A percentile compares a stretch with the other conserved stretches of the same genome.
These are phyloP conservation scores for Silurus glanis DNA, from an alignment of 2,113 vertebrate genomes.

Conservation along the genomic window DNA sequence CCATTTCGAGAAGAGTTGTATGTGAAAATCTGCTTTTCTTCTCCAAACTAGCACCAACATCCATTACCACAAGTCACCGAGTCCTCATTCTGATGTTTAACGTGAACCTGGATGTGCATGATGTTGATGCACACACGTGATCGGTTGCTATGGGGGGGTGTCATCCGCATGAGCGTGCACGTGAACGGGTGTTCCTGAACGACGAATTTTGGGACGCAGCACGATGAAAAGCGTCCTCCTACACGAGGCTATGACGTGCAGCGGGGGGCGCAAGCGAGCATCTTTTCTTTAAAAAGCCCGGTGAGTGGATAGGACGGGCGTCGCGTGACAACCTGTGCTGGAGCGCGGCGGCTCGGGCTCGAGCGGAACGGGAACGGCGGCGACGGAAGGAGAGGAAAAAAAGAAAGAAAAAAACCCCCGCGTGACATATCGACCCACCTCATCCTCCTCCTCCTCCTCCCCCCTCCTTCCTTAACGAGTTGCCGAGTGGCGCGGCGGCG, in stretches of 20 bases:
- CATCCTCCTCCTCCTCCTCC: too few relatives aligned
- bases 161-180: too few relatives aligned
- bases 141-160: too few relatives aligned
- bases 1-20: too few relatives aligned
- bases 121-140: too few relatives aligned
- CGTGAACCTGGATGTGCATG: too few relatives aligned
- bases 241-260: slow-evolving; percentile 38
- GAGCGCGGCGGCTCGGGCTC: slow-evolving; percentile 1
- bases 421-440: neutral
- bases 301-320: slow-evolving; percentile 5
- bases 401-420: neutral
- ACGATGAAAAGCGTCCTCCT: neutral
- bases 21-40: too few relatives aligned
- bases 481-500: slow-evolving; percentile 18
- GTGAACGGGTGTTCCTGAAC: neutral
- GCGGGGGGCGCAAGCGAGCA: slow-evolving; percentile 56
- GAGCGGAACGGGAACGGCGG: neutral
- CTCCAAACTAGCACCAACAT: too few relatives aligned
- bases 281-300: slow-evolving; percentile 40
- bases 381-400: neutral
- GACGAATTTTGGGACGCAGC: slow-evolving; percentile 1
- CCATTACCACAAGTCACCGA: too few relatives aligned
- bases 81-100: too few relatives aligned
- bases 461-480: neutral
- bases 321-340: slow-evolving; percentile 6